Conservation (phyloP, 1,140 invertebrate species). For the Panagrolaimus sp. region DNA sequence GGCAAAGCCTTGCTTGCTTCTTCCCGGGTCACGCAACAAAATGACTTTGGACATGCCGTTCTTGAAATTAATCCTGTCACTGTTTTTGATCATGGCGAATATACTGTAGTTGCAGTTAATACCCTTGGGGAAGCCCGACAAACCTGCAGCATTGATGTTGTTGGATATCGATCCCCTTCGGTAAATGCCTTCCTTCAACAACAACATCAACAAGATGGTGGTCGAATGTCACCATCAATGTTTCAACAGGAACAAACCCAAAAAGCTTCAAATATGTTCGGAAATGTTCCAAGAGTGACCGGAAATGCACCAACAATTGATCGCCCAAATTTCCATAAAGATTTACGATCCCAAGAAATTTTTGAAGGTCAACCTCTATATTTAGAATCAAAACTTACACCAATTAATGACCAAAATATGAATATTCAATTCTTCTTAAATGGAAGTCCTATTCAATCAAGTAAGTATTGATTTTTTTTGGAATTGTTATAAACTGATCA, state of each 20-base stretch:
- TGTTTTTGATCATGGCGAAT: constrained; percentile 68
- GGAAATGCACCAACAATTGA: constrained; percentile 33
- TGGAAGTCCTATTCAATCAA: constrained; percentile 80
- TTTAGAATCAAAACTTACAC: constrained; percentile 89
- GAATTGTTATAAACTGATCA: no score
- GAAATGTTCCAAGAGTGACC: constrained; percentile 33
- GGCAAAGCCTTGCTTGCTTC: constrained; percentile 76
- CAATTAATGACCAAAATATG: constrained; percentile 85
- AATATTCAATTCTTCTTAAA: constrained; percentile 87
- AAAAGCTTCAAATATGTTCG: background rate
- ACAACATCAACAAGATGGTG: constrained; percentile 7
- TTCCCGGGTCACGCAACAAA: constrained; percentile 83
- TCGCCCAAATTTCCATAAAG: constrained; percentile 55
- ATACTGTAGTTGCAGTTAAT: constrained; percentile 85
- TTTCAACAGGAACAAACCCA: constrained; percentile 16
- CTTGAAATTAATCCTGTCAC: constrained; percentile 58
- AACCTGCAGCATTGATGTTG: constrained; percentile 77
- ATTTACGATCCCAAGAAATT: constrained; percentile 55
- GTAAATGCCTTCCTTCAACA: constrained; percentile 8
- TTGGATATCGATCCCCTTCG: constrained; percentile 17
- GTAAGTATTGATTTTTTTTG: no score
- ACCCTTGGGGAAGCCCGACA: constrained; percentile 85
- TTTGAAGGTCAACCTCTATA: constrained; percentile 84
- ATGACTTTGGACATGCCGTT: constrained; percentile 74
- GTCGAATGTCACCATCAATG: constrained; percentile 5